These are phyloP conservation scores for Actenoides lindsayi DNA, from an alignment of 2,113 vertebrate species.

Conservation along the genomic window DNA sequence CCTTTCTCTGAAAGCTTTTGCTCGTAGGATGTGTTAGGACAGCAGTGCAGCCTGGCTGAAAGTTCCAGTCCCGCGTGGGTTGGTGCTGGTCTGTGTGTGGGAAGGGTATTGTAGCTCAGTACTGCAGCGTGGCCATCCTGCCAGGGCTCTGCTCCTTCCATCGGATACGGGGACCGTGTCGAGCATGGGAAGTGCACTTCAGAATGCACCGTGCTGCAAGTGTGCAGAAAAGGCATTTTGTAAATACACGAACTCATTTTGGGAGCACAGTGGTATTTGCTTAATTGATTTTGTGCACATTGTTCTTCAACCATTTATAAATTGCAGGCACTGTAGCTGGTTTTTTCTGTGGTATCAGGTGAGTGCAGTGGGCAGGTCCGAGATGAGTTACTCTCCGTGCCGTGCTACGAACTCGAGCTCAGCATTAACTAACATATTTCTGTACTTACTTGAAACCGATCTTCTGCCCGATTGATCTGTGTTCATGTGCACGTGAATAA, in stretches of 20 bases:
- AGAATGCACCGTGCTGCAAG: neutral
- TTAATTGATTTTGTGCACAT: neutral
- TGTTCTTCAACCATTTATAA: neutral
- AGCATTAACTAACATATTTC: neutral
- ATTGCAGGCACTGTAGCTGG: neutral
- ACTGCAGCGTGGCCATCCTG: neutral
- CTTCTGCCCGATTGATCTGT: conserved; percentile 10
- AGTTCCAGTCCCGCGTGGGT: fast-evolving
- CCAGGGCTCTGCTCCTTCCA: neutral
- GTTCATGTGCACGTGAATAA: conserved; percentile 33
- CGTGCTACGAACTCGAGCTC: neutral
- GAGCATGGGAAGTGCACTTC: neutral
- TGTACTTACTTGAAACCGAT: neutral
- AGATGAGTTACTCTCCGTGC: neutral
- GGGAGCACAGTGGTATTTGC: neutral
- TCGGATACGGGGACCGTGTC: fast-evolving
- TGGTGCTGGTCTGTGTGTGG: neutral
- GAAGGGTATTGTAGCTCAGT: neutral
- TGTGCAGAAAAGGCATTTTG: neutral
- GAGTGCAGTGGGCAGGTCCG: fast-evolving
- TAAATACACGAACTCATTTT: neutral
- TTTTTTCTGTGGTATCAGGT: fast-evolving
- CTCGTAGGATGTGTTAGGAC: neutral
- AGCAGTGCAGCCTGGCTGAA: neutral
- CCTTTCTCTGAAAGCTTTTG: neutral